Evolutionary conservation across 2,888 invertebrate species (phyloP).

Genomic region (Amblyjoppa fuscipennis): DNA sequence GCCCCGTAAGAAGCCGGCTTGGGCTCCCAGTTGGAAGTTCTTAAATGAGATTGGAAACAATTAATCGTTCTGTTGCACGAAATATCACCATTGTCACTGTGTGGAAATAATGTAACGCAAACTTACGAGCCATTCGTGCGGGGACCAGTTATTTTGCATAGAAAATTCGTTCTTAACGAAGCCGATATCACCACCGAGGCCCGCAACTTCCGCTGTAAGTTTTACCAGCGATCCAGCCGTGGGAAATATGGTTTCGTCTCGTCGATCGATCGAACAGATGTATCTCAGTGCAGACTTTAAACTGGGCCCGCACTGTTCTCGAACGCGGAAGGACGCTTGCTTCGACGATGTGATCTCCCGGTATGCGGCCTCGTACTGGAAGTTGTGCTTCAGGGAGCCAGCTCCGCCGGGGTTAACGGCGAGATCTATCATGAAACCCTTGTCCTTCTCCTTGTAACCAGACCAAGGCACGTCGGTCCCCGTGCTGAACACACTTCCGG

Average conservation of each 20-base stretch:
- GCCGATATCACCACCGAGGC: slow-evolving; percentile 96
- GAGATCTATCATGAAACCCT: slow-evolving; percentile 92
- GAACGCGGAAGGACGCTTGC: slow-evolving; percentile 92
- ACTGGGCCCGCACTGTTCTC: slow-evolving; percentile 95
- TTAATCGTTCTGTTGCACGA: slow-evolving; percentile 33
- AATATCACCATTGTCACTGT: not conserved
- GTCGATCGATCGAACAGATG: slow-evolving; percentile 91
- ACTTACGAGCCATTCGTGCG: slow-evolving; percentile 88
- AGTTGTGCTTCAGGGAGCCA: slow-evolving; percentile 89
- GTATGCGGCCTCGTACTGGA: slow-evolving; percentile 95
- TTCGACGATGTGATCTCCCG: slow-evolving; percentile 92
- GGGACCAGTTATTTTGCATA: slow-evolving; percentile 90
- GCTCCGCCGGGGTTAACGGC: slow-evolving; percentile 88
- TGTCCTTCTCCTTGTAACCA: slow-evolving; percentile 92
- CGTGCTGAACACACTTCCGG: slow-evolving; percentile 91
- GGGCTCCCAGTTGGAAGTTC: slow-evolving; percentile 91
- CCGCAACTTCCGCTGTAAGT: slow-evolving; percentile 93
- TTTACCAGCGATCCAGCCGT: slow-evolving; percentile 90
- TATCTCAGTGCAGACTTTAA: slow-evolving; percentile 95
- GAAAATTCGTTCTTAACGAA: slow-evolving; percentile 94
- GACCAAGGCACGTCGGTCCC: slow-evolving; percentile 93
- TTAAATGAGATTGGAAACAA: slow-evolving; percentile 79
- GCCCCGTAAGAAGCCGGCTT: slow-evolving; percentile 89
- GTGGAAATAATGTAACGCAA: not conserved
- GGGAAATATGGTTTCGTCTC: slow-evolving; percentile 94